Evolutionary conservation across 2,797 vertebrate genomes (phyloP).

Genomic region (Limosa lapponica): DNA sequence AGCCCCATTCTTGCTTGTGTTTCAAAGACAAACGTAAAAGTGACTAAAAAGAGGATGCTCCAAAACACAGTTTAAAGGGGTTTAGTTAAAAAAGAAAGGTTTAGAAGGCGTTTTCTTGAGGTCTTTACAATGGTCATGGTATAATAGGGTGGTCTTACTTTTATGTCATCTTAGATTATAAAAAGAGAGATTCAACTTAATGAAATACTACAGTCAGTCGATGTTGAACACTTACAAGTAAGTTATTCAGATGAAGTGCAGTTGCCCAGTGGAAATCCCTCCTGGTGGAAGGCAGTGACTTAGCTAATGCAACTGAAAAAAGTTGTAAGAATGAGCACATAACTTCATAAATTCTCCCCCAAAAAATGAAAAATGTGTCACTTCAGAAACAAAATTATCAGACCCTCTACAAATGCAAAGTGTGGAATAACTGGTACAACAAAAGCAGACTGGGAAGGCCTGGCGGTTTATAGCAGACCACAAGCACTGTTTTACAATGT

Average conservation of each 20-base stretch:
- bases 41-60: neutral
- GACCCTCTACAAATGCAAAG: neutral
- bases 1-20: neutral
- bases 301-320: neutral
- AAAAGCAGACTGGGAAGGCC: neutral
- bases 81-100: neutral
- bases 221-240: neutral
- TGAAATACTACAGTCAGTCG: neutral
- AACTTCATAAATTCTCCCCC: neutral
- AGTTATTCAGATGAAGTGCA: neutral
- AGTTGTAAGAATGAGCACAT: neutral
- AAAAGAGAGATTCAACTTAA: neutral
- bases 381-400: neutral
- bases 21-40: neutral
- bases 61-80: neutral
- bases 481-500: neutral
- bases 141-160: neutral
- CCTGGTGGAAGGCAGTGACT: neutral
- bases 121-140: neutral
- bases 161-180: neutral
- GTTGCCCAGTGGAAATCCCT: neutral
- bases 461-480: neutral
- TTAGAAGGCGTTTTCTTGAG: neutral
- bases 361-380: neutral
- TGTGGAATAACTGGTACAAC: neutral